phyloP scores from a whole-genome alignment of 2,113 vertebrate species.

The Sorex araneus region DNA sequence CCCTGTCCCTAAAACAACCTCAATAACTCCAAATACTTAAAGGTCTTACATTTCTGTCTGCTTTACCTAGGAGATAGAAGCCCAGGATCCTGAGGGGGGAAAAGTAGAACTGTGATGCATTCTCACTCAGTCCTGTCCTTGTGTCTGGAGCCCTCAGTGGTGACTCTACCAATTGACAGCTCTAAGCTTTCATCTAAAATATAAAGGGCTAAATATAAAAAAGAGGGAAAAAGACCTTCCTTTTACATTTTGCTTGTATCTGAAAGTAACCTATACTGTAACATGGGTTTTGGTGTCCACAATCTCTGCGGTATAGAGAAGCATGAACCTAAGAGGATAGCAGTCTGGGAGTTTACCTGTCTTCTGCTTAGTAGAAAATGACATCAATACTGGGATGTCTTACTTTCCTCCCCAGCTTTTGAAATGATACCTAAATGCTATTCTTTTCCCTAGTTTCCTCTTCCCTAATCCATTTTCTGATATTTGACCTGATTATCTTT shows the following conservation, averaged over 20 bases:
- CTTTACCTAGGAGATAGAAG: background rate
- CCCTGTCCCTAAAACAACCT: background rate
- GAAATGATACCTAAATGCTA: background rate
- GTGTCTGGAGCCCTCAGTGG: rapidly evolving
- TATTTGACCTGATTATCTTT: background rate
- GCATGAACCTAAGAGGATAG: rapidly evolving
- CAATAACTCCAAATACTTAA: no score
- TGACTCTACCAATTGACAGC: rapidly evolving
- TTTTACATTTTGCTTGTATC: background rate
- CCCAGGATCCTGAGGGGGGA: background rate
- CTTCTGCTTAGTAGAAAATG: rapidly evolving
- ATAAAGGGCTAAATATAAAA: background rate
- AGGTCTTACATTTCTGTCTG: rapidly evolving
- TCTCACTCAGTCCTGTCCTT: background rate
- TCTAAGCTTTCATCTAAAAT: background rate
- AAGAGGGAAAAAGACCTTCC: no score
- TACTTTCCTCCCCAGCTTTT: rapidly evolving
- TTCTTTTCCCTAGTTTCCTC: rapidly evolving
- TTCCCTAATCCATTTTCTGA: background rate
- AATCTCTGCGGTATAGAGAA: background rate
- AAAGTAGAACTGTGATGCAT: rapidly evolving
- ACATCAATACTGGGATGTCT: rapidly evolving
- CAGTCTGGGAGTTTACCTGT: background rate
- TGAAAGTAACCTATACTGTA: background rate
- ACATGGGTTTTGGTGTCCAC: background rate